phyloP scores from a whole-genome alignment of 2,113 vertebrate genomes.

The Chaenocephalus aceratus region DNA sequence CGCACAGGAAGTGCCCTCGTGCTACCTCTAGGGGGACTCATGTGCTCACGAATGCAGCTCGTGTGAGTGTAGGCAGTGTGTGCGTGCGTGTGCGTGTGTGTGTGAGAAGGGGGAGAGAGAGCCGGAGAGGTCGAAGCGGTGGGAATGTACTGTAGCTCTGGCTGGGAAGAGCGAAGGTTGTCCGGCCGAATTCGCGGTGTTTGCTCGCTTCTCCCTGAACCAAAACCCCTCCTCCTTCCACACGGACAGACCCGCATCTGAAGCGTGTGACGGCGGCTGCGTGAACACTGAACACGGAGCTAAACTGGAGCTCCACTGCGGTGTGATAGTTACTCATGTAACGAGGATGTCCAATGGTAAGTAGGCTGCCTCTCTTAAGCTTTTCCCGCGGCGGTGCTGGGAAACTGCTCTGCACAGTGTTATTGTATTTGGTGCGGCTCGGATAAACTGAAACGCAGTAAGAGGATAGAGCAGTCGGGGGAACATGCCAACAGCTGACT shows the following conservation, averaged over 20 bases:
- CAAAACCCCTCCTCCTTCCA: background rate
- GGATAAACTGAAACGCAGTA: constrained; percentile 20
- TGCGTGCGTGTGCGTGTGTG: no score
- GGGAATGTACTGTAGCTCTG: constrained; percentile 55
- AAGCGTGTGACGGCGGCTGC: constrained; percentile 47
- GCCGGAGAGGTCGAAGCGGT: constrained; percentile 41
- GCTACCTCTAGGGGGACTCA: constrained; percentile 75
- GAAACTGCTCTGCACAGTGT: constrained; percentile 33
- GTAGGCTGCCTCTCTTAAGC: constrained; percentile 36
- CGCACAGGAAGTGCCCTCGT: background rate
- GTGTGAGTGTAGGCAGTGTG: constrained; percentile 4
- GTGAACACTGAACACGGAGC: constrained; percentile 26
- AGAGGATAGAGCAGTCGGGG: constrained; percentile 20
- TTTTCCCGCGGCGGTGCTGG: constrained; percentile 23
- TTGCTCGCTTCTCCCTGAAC: constrained; percentile 21
- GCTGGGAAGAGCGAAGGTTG: constrained; percentile 58
- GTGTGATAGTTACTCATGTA: constrained; percentile 49
- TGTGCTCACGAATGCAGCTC: constrained; percentile 38
- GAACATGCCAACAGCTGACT: constrained; percentile 61
- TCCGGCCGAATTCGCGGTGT: constrained; percentile 48
- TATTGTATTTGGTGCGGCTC: constrained; percentile 30
- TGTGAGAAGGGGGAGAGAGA: constrained; percentile 3
- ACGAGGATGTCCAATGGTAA: constrained; percentile 64
- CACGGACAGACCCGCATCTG: constrained; percentile 37
- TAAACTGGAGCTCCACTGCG: constrained; percentile 59